A percentile compares a stretch with the other conserved stretches of the same genome.
Evolutionary conservation across 2,113 vertebrate species (phyloP).

Genomic region (Atlantisia rogersi): DNA sequence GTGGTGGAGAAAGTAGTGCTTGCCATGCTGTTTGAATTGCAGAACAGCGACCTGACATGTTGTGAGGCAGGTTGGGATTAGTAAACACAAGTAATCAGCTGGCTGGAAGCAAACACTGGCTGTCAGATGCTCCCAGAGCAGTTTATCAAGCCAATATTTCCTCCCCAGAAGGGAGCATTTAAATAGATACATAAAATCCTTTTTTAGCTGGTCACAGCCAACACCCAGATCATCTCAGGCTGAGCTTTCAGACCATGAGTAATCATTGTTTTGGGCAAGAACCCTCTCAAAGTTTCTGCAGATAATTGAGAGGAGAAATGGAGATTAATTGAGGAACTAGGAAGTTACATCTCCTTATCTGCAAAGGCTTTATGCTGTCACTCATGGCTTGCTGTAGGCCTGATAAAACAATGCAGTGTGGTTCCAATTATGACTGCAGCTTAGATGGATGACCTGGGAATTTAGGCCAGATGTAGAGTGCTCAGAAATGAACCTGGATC

Average conservation of each 20-base stretch:
- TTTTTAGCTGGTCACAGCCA: background rate
- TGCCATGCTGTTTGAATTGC: background rate
- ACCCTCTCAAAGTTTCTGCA: background rate
- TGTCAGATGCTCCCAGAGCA: constrained; percentile 15
- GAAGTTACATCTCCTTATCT: constrained; percentile 51
- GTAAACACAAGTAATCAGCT: background rate
- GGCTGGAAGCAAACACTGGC: constrained; percentile 19
- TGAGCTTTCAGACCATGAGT: background rate
- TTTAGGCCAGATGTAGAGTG: background rate
- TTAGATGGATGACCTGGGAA: background rate
- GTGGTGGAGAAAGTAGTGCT: background rate
- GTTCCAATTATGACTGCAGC: constrained; percentile 4
- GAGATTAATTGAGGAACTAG: constrained; percentile 11
- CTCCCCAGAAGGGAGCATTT: background rate
- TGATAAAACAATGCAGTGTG: background rate
- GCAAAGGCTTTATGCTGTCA: constrained; percentile 17
- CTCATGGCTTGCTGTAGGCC: background rate
- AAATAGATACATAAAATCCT: background rate
- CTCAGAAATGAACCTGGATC: background rate
- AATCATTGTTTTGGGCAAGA: background rate
- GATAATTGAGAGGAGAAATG: background rate
- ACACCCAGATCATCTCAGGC: background rate
- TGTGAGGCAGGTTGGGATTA: background rate
- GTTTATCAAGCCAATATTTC: background rate
- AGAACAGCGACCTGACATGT: background rate